Evolutionary conservation across 2,888 invertebrate genomes (phyloP).

Genomic region (Strigamia transsilvanica): DNA sequence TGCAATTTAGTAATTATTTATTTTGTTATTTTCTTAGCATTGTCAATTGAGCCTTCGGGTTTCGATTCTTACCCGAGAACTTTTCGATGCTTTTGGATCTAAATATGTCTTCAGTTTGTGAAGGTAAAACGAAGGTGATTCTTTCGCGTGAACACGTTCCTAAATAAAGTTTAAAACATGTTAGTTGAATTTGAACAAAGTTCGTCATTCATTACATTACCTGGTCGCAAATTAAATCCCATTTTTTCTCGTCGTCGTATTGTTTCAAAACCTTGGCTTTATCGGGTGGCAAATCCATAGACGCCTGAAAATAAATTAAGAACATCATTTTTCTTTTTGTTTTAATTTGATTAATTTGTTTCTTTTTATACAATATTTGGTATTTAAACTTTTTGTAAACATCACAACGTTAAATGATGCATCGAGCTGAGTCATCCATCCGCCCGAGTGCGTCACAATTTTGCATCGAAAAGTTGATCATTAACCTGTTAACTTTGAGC

Average conservation of each 20-base stretch:
- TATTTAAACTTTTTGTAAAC: background rate
- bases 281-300: conserved; percentile 98
- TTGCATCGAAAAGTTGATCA: background rate
- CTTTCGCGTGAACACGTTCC: conserved; percentile 98
- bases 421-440: background rate
- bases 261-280: conserved; percentile 83
- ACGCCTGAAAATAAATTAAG: conserved; percentile 75
- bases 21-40: no score
- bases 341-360: background rate
- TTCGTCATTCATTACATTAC: conserved; percentile 65
- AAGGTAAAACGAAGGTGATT: conserved; percentile 95
- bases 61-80: conserved; percentile 81
- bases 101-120: conserved; percentile 93
- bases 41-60: no score
- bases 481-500: background rate
- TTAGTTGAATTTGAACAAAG: background rate
- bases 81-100: conserved; percentile 94
- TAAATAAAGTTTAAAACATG: conserved; percentile 66
- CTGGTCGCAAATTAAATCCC: conserved; percentile 99
- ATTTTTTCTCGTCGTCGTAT: conserved; percentile 98
- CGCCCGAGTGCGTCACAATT: background rate
- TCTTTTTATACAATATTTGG: background rate
- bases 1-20: background rate
- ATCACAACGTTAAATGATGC: background rate
- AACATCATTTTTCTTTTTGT: background rate